Evolutionary conservation across 2,888 invertebrate genomes (phyloP), one percentile per base, ranked within the genome.

Genomic region (Gymnoscelis rufifasciata): DNA sequence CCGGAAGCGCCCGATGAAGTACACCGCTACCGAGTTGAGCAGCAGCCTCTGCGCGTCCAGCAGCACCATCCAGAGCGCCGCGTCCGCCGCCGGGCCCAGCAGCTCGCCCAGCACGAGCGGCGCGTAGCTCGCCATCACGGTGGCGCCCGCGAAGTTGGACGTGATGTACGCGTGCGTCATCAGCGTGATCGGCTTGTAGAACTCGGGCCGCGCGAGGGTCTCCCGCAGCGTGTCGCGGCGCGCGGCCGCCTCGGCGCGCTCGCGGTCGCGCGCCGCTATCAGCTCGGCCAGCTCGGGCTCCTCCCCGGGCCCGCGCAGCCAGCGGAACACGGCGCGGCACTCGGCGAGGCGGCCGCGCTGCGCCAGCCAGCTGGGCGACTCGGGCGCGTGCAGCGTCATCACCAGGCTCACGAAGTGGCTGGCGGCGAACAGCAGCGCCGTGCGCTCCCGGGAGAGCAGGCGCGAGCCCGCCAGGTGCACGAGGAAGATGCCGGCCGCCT

Each of bases 341-440:
- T 90, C 83, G 0, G 79, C 76, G 0, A 78, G 68, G 3, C 76
- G 74, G 3, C 83, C 86, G 50, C 84, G 88, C 2, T 88, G 73
- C 0, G 90, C 79, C 13, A 92, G 63, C 91, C 91, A 93, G 42
- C 83, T 81, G 0, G 92, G 92, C 1, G 91, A 89, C 69, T 93
- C 93, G 0, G 91, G 91, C 0, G 73, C 67, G 43, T 64, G 71
- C 7, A 76, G 44, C 0, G 70, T 70, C 66, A 79, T 73, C 6
- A 70, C 45, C 4, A 91, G 64, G 12, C 89, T 81, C 7, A 79
- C 57, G 24, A 88, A 60, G 0, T 89, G 83, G 28, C 89, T 71
- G 15, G 69, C 51, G 1, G 80, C 71, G 44, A 84, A 83, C 23
- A 90, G 61, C 0, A 87, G 62, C 0, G 90, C 90, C 0, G 89